These are phyloP conservation scores for Acanthosepion pharaonis DNA, from an alignment of 2,888 invertebrate genomes.

Conservation along the genomic window DNA sequence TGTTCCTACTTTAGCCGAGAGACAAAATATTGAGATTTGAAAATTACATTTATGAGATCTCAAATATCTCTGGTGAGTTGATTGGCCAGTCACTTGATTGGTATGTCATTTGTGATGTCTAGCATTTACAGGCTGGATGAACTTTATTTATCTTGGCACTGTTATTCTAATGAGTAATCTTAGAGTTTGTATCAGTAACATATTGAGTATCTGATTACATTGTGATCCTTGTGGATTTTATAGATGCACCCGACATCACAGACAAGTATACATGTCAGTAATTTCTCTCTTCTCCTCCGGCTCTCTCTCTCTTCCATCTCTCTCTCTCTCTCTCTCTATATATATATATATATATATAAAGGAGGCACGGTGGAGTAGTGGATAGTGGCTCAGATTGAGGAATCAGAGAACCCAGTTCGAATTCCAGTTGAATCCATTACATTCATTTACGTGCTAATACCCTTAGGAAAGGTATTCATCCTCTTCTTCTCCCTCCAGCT, in stretches of 20 bases:
- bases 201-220: background rate
- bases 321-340: background rate
- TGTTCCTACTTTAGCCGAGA: background rate
- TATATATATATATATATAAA: no score
- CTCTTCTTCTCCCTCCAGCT: no score
- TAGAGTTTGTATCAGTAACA: background rate
- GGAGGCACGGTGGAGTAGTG: no score
- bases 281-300: background rate
- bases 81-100: background rate
- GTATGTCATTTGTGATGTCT: background rate
- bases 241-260: background rate
- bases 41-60: background rate
- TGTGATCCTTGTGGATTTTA: background rate
- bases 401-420: no score
- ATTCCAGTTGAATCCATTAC: no score
- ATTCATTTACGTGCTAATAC: no score
- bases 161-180: slow-evolving; percentile 33
- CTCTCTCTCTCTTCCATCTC: no score
- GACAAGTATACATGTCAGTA: background rate
- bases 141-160: background rate
- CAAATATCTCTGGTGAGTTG: background rate
- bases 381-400: no score
- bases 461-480: no score
- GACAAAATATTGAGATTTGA: slow-evolving; percentile 14
- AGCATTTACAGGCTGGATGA: background rate